Conservation (phyloP, 2,888 invertebrate species). For the Hyalella azteca region DNA sequence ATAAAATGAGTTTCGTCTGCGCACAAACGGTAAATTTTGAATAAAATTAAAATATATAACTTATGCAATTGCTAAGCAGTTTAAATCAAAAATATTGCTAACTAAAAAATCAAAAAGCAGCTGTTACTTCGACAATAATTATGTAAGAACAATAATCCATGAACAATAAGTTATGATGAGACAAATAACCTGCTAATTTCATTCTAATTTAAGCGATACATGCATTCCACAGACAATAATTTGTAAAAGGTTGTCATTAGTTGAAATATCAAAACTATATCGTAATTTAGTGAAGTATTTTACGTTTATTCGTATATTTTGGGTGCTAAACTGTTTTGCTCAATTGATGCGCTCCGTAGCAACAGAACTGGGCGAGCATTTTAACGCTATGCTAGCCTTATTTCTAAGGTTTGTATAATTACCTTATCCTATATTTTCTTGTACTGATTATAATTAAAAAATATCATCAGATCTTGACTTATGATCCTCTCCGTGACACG, state of each 20-base stretch:
- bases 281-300: slow-evolving; percentile 32
- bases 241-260: slow-evolving; percentile 24
- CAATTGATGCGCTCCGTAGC: slow-evolving; percentile 18
- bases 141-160: too few species aligned
- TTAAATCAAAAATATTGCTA: too few species aligned
- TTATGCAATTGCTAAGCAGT: too few species aligned
- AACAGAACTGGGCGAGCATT: slow-evolving; percentile 15
- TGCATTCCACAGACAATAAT: slow-evolving; percentile 30
- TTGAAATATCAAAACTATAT: slow-evolving; percentile 37
- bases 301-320: slow-evolving; percentile 21
- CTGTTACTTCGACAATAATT: too few species aligned
- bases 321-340: slow-evolving; percentile 29
- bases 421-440: slow-evolving; percentile 59
- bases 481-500: too few species aligned
- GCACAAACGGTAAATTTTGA: too few species aligned
- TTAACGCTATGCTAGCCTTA: slow-evolving; percentile 25
- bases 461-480: slow-evolving; percentile 2
- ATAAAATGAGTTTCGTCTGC: too few species aligned
- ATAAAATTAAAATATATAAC: too few species aligned
- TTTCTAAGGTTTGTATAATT: slow-evolving; percentile 58
- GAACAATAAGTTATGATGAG: too few species aligned
- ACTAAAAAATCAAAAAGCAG: too few species aligned
- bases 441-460: slow-evolving; percentile 56
- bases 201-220: slow-evolving; percentile 18
- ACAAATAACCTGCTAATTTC: too few species aligned